Percentiles rank a stretch among this genome's conserved stretches.
Conservation (phyloP, 2,797 vertebrate genomes). For the Myotis pilosus region DNA sequence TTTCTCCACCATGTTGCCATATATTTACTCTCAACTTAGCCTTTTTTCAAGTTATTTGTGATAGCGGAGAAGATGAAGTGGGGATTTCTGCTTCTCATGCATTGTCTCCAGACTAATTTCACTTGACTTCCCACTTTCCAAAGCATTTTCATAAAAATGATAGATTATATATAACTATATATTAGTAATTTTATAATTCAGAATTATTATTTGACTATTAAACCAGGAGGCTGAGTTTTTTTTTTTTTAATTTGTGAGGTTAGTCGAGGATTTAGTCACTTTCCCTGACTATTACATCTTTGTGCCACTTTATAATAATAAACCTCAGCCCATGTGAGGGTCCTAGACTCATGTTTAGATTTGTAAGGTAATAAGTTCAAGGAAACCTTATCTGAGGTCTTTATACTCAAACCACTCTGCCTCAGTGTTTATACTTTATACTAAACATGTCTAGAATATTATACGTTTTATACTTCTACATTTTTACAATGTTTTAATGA, state of each 20-base stretch:
- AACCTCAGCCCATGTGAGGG: conserved; percentile 14
- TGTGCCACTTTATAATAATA: conserved; percentile 65
- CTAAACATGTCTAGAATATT: conserved; percentile 63
- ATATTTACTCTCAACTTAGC: background rate
- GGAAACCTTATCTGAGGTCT: conserved; percentile 63
- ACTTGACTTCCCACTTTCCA: background rate
- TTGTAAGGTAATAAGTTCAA: conserved; percentile 77
- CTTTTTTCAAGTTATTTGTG: background rate
- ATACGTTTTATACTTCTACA: conserved; percentile 65
- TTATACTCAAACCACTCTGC: conserved; percentile 48
- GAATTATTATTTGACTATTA: conserved; percentile 2
- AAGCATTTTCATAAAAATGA: background rate
- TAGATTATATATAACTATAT: background rate
- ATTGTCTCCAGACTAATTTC: background rate
- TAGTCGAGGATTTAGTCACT: conserved; percentile 48
- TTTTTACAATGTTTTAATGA: conserved; percentile 65
- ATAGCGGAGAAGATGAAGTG: background rate
- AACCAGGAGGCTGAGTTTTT: background rate
- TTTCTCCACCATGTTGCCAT: background rate
- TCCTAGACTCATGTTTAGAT: conserved; percentile 72
- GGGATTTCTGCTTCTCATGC: background rate
- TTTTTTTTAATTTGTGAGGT: conserved; percentile 11
- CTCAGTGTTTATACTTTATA: conserved; percentile 63
- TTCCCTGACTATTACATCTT: conserved; percentile 45
- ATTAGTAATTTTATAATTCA: conserved; percentile 9